These are phyloP conservation scores for Therioaphis trifolii DNA, from an alignment of 2,888 invertebrate species.

Conservation along the genomic window DNA sequence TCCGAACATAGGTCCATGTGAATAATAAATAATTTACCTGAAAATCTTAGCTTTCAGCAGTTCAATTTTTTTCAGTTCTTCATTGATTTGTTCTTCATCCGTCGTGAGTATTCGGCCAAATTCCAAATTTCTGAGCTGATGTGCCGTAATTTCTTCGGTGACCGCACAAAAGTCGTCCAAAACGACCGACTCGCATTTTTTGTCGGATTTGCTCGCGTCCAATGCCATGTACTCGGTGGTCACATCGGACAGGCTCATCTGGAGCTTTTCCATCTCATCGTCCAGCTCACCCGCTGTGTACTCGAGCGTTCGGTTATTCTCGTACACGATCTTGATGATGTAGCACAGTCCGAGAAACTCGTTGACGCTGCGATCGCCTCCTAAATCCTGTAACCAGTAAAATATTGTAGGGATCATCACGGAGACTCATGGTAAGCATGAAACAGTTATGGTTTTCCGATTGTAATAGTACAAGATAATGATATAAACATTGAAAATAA, in stretches of 20 bases:
- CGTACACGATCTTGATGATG: background rate
- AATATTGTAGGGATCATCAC: no score
- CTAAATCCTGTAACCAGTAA: background rate
- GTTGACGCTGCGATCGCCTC: background rate
- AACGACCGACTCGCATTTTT: background rate
- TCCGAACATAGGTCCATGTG: no score
- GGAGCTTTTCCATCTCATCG: constrained; percentile 19
- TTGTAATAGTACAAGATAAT: no score
- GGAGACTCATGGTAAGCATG: no score
- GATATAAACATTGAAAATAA: no score
- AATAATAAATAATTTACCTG: background rate
- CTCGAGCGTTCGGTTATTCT: constrained; percentile 10
- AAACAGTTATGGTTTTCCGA: no score
- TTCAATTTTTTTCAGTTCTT: constrained; percentile 49
- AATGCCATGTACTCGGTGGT: constrained; percentile 22
- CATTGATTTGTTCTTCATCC: constrained; percentile 43
- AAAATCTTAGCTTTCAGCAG: constrained; percentile 31
- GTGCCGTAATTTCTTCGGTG: constrained; percentile 33
- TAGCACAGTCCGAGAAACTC: background rate
- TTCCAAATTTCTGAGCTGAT: constrained; percentile 40
- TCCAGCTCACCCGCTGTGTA: background rate
- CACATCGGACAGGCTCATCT: constrained; percentile 14
- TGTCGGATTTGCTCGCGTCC: constrained; percentile 23
- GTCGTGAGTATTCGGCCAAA: constrained; percentile 39
- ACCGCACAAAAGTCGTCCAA: constrained; percentile 54